Conservation (phyloP, 2,888 invertebrate species). For the Pristionchus mayeri region DNA sequence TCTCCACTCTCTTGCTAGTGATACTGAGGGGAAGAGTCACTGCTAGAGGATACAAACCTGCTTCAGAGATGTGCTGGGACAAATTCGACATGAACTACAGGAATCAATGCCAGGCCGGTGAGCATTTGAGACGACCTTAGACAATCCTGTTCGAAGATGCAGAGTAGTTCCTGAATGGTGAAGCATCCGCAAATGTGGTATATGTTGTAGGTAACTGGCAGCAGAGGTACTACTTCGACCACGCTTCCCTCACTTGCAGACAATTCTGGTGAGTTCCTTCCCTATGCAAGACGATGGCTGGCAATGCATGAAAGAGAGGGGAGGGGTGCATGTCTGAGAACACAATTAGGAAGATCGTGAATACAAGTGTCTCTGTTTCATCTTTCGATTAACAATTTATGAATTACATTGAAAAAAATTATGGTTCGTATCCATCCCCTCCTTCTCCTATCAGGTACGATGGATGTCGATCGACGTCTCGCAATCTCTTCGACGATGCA, state of each 20-base stretch:
- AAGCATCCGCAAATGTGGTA: too few relatives aligned
- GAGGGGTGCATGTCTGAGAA: slow-evolving; percentile 1
- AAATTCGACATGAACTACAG: slow-evolving; percentile 72
- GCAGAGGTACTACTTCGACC: slow-evolving; percentile 74
- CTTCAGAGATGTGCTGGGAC: slow-evolving; percentile 75
- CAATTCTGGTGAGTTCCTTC: slow-evolving; percentile 59
- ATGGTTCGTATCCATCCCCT: too few relatives aligned
- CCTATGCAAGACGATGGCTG: neutral
- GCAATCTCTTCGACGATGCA: slow-evolving; percentile 74
- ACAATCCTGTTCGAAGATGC: too few relatives aligned
- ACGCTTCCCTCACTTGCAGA: slow-evolving; percentile 69
- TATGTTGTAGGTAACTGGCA: slow-evolving; percentile 70
- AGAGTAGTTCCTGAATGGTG: too few relatives aligned
- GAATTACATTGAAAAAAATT: too few relatives aligned
- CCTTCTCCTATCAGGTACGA: slow-evolving; percentile 68
- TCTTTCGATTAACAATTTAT: too few relatives aligned
- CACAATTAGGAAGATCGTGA: neutral
- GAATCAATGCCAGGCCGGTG: slow-evolving; percentile 73
- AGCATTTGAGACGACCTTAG: neutral
- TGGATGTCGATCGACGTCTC: slow-evolving; percentile 61
- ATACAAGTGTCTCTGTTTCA: too few relatives aligned
- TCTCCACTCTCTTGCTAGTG: neutral
- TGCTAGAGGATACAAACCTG: neutral
- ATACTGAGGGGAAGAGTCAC: neutral
- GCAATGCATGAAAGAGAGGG: slow-evolving; percentile 9